phyloP scores from a whole-genome alignment of 2,888 invertebrate genomes.

The Protodeltote pygarga region DNA sequence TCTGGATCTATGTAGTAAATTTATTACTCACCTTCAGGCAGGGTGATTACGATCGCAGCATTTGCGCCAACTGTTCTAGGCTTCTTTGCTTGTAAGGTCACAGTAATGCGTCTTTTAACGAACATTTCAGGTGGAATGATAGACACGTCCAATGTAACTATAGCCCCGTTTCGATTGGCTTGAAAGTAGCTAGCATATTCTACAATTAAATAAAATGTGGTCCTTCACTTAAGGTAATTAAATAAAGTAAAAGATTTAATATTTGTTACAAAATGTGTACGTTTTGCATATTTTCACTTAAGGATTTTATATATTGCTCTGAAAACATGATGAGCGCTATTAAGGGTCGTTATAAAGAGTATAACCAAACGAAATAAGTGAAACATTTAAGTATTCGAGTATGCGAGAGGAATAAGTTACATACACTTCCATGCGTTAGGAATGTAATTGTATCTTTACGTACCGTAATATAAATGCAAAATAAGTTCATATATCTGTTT shows the following conservation, averaged over 20 bases:
- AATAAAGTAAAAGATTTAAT: too few species aligned
- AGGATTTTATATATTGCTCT: neutral
- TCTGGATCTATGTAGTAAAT: too few species aligned
- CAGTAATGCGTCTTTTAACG: conserved; percentile 52
- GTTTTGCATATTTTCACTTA: neutral
- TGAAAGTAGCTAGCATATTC: conserved; percentile 58
- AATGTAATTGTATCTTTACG: too few species aligned
- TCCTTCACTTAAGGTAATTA: too few species aligned
- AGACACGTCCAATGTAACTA: conserved; percentile 47
- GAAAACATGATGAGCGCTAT: neutral
- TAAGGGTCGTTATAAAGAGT: neutral
- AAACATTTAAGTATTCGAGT: too few species aligned
- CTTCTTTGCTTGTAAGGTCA: conserved; percentile 63
- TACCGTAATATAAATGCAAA: too few species aligned
- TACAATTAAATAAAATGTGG: conserved; percentile 31
- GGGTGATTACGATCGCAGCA: conserved; percentile 62
- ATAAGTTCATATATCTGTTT: too few species aligned
- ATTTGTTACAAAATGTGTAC: neutral
- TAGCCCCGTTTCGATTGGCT: conserved; percentile 38
- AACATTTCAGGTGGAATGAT: conserved; percentile 62
- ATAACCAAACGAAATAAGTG: neutral
- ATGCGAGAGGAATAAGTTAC: too few species aligned
- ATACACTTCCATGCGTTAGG: neutral
- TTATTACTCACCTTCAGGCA: conserved; percentile 66
- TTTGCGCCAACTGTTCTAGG: conserved; percentile 70